Percentiles rank a stretch among this genome's conserved stretches.
phyloP scores from a whole-genome alignment of 2,797 vertebrate species.

The Platalea minor region DNA sequence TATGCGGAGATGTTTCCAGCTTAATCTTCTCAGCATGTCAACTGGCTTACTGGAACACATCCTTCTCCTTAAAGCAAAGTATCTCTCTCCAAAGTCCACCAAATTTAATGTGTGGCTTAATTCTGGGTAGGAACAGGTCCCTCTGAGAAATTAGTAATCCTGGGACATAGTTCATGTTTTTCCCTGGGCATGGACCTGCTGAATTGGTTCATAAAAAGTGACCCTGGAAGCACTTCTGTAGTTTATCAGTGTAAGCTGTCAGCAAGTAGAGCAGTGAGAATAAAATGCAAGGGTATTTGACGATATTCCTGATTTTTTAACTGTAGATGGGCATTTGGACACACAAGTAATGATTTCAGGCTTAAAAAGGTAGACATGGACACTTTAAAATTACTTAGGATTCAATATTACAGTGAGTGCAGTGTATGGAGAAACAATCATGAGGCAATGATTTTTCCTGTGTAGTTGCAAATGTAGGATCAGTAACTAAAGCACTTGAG shows the following conservation, averaged over 20 bases:
- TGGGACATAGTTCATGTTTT: neutral
- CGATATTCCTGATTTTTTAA: neutral
- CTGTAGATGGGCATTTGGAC: neutral
- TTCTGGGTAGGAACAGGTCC: neutral
- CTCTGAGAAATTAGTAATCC: neutral
- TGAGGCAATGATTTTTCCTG: neutral
- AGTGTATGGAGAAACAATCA: accelerated
- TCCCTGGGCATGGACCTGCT: neutral
- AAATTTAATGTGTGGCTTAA: neutral
- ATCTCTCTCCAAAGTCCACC: neutral
- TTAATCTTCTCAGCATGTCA: neutral
- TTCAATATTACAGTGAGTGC: neutral
- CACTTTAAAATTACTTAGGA: neutral
- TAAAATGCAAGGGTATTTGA: neutral
- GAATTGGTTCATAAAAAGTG: neutral
- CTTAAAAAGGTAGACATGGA: neutral
- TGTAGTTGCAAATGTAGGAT: neutral
- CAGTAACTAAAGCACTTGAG: neutral
- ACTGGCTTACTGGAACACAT: neutral
- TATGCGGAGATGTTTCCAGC: neutral
- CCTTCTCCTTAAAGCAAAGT: neutral
- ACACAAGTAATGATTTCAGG: neutral
- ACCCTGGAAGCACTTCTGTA: neutral
- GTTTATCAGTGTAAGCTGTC: neutral
- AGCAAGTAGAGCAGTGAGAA: neutral